phyloP scores from a whole-genome alignment of 1,140 invertebrate species.

The Brachionus rotundiformis region DNA sequence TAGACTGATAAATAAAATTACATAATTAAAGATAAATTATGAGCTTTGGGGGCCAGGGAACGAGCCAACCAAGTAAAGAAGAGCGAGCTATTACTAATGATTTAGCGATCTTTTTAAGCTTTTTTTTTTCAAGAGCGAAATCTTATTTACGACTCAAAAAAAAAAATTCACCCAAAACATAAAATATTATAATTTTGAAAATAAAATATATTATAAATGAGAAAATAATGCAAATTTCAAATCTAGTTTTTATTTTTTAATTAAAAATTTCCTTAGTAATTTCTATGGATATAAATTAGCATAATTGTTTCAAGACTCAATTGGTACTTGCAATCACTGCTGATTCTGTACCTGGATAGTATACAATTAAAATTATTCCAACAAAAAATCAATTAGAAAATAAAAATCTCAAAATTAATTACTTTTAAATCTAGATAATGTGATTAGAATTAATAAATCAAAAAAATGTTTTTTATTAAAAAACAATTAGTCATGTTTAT shows the following conservation, averaged over 20 bases:
- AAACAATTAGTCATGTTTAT: neutral
- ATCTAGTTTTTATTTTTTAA: constrained; percentile 1
- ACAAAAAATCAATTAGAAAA: neutral
- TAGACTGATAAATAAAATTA: neutral
- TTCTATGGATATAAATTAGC: constrained; percentile 44
- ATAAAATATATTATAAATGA: neutral
- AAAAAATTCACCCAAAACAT: neutral
- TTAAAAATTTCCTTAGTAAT: constrained; percentile 12
- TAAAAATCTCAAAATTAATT: neutral
- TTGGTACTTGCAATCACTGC: neutral
- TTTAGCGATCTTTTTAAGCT: neutral
- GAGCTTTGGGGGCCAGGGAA: neutral
- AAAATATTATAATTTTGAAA: neutral
- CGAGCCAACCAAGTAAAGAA: neutral
- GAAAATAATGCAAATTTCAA: neutral
- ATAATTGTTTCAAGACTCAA: neutral
- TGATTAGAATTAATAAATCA: neutral
- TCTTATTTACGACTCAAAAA: constrained; percentile 2
- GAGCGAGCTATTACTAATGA: neutral
- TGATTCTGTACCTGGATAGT: neutral
- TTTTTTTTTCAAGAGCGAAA: constrained; percentile 18
- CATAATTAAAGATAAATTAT: neutral
- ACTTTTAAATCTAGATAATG: neutral
- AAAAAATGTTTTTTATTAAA: too few relatives aligned
- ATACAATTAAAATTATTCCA: neutral